Evolutionary conservation across 2,888 invertebrate genomes (phyloP), one percentile per base, ranked within the genome.

Genomic region (Drosophila villosipedis): DNA sequence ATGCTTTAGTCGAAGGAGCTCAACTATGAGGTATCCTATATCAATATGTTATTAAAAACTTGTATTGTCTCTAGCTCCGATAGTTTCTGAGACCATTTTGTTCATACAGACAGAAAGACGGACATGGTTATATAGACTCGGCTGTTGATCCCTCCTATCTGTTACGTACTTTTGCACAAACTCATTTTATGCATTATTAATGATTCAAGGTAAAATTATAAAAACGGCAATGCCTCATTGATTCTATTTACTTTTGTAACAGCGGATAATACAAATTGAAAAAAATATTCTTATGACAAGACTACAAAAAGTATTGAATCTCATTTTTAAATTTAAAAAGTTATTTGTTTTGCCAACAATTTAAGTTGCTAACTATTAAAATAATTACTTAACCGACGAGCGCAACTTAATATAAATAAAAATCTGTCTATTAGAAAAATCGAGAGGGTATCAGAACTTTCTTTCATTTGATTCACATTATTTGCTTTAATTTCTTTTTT

Each of bases 191-290:
- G 2, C 2, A 16, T 14, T 16, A 9, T 25, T 25, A 16, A 7
- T 9, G 4, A 16, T 16, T 25, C 14, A 16, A 7, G 5, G 22
- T 22, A 65, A 16, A 16, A 25, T 22, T 14, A 1, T 39, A 77
- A 66, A 54, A 71, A 68, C 37, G 35, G 30, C n/a, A 52, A 41
- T 60, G 37, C 57, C 50, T 61, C 68, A 78, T 69, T 68, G 60
- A 78, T 65, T 60, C 49, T 50, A 35, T 62, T 71, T 55, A 47
- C 49, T 65, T 72, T 72, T 14, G 39, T 28, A 19, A n/a, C 16
- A 49, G 28, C 3, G 37, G n/a, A 16, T 22, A 25, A 10, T 22
- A 12, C 9, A 28, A 10, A 19, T 6, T 31, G 2, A 31, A 2
- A 31, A 7, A 19, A 3, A 19, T 9, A 19, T 43, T 43, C 3